Base-by-base conservation (phyloP, 2,113 vertebrate species). In the Mohoua ochrocephala region DNA sequence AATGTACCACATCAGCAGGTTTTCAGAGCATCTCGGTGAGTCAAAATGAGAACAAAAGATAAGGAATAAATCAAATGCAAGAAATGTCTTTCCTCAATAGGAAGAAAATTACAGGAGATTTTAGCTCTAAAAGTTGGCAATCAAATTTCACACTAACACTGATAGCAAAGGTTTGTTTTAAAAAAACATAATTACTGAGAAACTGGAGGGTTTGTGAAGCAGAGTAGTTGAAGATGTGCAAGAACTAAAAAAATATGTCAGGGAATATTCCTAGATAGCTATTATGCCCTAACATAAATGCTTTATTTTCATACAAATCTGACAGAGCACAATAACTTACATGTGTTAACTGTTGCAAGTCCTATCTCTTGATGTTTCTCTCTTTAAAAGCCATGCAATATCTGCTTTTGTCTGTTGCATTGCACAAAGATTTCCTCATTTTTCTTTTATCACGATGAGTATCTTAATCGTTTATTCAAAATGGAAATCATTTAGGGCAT, bases 1-100 rank as follows among this genome's bases (percentile, higher is more conserved):
- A 99, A 99, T 13, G 99, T 99, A 13, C 99, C 99, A 7, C 99
- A 99, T 89, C 99, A 99, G 97, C 99, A 99, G 91, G 99, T 99
- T 44, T 99, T 99, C 97, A 97, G 99, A 88, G 99, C 99, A 37
- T 99, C 99, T 93, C 99, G 99, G 99, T 99, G 52, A 95, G 98
- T 96, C 45, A 41, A 71, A 81, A 65, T 17, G 73, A 84, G n/a
- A 86, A 42, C 1, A 0, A 63, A 68, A 85, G 21, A 63, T 1
- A 84, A 61, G 35, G n/a, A 86, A 54, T 42, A 84, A 61, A 68
- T 76, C 42, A 74, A 68, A 71, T 10, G 41, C 30, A 71, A 45
- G 47, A 89, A 87, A 69, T 49, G 35, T 10, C 24, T 54, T 67
- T 20, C 26, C 22, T 68, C 13, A 8, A n/a, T 7, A 30, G 33